These are phyloP conservation scores for Tachuris rubrigastra DNA, from an alignment of 2,113 vertebrate species.

Conservation along the genomic window DNA sequence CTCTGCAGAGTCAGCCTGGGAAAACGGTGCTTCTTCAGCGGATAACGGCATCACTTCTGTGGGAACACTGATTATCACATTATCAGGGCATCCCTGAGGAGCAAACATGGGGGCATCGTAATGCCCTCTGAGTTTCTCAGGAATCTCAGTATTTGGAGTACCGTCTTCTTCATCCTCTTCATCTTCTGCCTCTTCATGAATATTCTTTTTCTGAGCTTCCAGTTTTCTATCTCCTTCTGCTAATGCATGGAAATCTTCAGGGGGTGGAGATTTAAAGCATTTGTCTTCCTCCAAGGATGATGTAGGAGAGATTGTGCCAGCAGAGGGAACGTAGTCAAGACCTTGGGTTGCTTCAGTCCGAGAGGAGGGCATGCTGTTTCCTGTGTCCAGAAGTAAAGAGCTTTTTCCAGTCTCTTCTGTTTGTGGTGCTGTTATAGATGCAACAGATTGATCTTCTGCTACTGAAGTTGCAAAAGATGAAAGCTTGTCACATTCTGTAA, in stretches of 20 bases:
- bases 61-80: background rate
- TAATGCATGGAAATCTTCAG: constrained; percentile 86
- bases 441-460: constrained; percentile 92
- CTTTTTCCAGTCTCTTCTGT: constrained; percentile 91
- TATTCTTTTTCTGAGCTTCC: constrained; percentile 58
- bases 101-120: constrained; percentile 74
- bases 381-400: constrained; percentile 87
- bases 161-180: constrained; percentile 87
- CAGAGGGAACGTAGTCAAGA: constrained; percentile 92
- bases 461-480: constrained; percentile 96
- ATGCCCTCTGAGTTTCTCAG: constrained; percentile 81
- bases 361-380: constrained; percentile 85
- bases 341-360: constrained; percentile 89
- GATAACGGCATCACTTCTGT: background rate
- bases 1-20: constrained; percentile 75
- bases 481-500: constrained; percentile 96
- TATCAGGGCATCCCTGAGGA: constrained; percentile 24
- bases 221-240: constrained; percentile 77
- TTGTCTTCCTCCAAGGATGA: constrained; percentile 97
- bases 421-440: constrained; percentile 92
- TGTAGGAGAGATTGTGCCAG: constrained; percentile 95
- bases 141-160: constrained; percentile 78
- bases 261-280: constrained; percentile 93
- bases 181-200: constrained; percentile 76
- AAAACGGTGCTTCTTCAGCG: constrained; percentile 25